Conservation (phyloP, 2,888 invertebrate genomes). For the Hylaea fasciaria region DNA sequence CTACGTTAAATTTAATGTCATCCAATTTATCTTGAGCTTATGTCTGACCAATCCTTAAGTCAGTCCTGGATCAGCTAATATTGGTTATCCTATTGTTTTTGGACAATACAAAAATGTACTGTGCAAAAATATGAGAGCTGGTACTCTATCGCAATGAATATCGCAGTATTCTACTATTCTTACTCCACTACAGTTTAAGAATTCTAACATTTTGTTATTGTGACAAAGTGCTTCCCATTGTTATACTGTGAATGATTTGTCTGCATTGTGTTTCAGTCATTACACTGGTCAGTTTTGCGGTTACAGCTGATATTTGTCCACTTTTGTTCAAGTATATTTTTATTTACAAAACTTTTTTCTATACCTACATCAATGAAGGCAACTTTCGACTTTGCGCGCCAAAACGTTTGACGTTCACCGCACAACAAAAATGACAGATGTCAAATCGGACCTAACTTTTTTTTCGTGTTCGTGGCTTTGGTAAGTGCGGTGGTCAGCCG, state of each 20-base stretch:
- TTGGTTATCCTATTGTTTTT: slow-evolving; percentile 18
- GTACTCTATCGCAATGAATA: slow-evolving; percentile 8
- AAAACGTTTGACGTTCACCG: slow-evolving; percentile 40
- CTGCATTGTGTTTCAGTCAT: slow-evolving; percentile 51
- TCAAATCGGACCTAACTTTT: slow-evolving; percentile 55
- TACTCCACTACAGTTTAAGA: too few species aligned
- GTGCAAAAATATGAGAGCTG: neutral
- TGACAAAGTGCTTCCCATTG: slow-evolving; percentile 1
- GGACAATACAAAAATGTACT: slow-evolving; percentile 27
- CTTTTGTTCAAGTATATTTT: slow-evolving; percentile 44
- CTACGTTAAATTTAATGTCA: neutral
- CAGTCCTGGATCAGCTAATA: slow-evolving; percentile 4
- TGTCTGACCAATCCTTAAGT: neutral
- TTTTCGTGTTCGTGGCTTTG: slow-evolving; percentile 13
- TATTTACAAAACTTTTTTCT: slow-evolving; percentile 29
- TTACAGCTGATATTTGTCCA: slow-evolving; percentile 64
- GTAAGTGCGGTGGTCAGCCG: slow-evolving; percentile 52
- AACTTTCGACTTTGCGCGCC: slow-evolving; percentile 39
- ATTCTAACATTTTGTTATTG: neutral
- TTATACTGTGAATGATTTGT: neutral
- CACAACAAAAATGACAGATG: slow-evolving; percentile 73
- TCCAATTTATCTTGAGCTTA: neutral
- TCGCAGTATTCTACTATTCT: too few species aligned
- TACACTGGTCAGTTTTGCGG: slow-evolving; percentile 71
- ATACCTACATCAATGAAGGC: neutral